Evolutionary conservation across 2,113 vertebrate species (phyloP).

Genomic region (Rhizomys pruinosus): DNA sequence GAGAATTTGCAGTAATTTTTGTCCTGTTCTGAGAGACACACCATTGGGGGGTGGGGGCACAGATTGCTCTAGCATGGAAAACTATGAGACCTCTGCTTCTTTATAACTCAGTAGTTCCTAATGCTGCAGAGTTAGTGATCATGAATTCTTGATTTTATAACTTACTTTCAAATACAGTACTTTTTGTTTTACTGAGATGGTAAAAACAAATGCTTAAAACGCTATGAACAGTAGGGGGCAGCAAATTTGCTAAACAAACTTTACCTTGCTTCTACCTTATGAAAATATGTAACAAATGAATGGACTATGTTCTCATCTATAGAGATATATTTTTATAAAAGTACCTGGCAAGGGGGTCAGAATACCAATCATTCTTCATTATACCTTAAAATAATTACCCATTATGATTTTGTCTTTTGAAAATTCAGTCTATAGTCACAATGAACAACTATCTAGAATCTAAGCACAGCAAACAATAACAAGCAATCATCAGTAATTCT

Average conservation of each 20-base stretch:
- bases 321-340: constrained; percentile 1
- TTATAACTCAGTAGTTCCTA: not conserved
- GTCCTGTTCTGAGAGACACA: not conserved
- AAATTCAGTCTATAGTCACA: not conserved
- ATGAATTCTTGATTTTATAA: constrained; percentile 17
- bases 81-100: not conserved
- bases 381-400: not conserved
- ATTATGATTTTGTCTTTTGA: constrained; percentile 30
- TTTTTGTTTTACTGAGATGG: constrained; percentile 45
- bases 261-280: not conserved
- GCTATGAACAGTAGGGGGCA: constrained; percentile 83
- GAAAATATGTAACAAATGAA: constrained; percentile 18
- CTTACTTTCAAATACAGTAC: not conserved
- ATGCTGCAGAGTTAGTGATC: not conserved
- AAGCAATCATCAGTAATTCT: not conserved
- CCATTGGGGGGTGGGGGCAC: too few relatives aligned
- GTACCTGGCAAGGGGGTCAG: not conserved
- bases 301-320: not conserved
- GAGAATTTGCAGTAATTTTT: constrained; percentile 1
- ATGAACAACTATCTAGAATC: not conserved
- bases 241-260: constrained; percentile 67
- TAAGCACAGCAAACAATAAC: not conserved
- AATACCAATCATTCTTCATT: not conserved
- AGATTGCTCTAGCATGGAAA: too few relatives aligned
- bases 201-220: not conserved